These are phyloP conservation scores for Aricia agestis DNA, from an alignment of 1,140 invertebrate genomes.

Conservation along the genomic window DNA sequence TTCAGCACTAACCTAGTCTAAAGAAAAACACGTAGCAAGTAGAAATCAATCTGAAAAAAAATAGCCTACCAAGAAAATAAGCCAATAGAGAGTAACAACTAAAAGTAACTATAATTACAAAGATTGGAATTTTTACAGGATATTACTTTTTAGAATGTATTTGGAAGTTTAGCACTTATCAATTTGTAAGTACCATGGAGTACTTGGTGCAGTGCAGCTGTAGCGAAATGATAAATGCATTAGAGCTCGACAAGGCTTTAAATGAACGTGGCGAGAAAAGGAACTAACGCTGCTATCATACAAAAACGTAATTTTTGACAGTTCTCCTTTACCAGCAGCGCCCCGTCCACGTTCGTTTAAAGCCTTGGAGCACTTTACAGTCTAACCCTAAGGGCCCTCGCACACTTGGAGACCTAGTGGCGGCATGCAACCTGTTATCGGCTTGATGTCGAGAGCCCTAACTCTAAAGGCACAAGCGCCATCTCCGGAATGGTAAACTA, in stretches of 20 bases:
- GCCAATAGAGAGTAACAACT: not conserved
- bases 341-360: no score
- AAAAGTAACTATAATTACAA: not conserved
- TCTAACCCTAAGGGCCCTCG: constrained; percentile 3
- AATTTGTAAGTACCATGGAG: not conserved
- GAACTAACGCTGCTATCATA: no score
- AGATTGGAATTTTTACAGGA: not conserved
- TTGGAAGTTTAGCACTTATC: not conserved
- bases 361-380: no score
- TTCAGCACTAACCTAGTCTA: not conserved
- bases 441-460: not conserved
- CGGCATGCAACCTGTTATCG: not conserved
- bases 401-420: not conserved
- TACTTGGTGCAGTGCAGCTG: not conserved
- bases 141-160: constrained; percentile 7
- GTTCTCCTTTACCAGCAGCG: no score
- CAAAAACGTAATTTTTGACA: no score
- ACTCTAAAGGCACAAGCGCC: constrained; percentile 12
- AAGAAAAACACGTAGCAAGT: not conserved
- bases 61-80: not conserved
- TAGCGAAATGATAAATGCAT: constrained; percentile 8
- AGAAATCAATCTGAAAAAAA: not conserved
- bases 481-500: constrained; percentile 9
- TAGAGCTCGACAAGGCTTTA: no score
- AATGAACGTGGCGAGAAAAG: no score